Percentiles rank a stretch among this genome's conserved stretches.
These are phyloP conservation scores for Opisthocomus hoazin DNA, from an alignment of 2,113 vertebrate genomes.

Conservation along the genomic window DNA sequence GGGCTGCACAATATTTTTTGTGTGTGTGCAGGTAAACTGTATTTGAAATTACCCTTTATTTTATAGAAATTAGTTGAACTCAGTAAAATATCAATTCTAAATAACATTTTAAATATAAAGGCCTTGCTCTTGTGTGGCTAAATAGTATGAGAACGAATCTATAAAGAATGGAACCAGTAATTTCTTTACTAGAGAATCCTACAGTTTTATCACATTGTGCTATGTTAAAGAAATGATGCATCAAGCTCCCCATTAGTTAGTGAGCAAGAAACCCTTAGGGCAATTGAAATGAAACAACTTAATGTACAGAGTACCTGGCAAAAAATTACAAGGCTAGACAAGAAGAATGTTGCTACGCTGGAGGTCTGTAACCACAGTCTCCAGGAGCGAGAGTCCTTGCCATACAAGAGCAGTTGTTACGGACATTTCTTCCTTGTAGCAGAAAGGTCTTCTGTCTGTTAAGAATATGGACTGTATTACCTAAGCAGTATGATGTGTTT, in stretches of 20 bases:
- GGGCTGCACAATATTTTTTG: too few species aligned
- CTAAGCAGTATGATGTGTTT: background rate
- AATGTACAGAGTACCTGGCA: conserved; percentile 31
- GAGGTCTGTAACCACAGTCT: conserved; percentile 17
- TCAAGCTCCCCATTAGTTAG: conserved; percentile 51
- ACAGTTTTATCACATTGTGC: conserved; percentile 25
- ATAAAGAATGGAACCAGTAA: conserved; percentile 21
- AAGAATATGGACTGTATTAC: background rate
- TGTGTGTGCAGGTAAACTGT: background rate
- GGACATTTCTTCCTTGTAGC: background rate
- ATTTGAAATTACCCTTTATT: background rate
- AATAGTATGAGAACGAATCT: conserved; percentile 39
- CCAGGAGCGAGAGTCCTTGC: background rate
- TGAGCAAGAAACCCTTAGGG: conserved; percentile 41
- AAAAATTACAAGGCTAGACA: conserved; percentile 36
- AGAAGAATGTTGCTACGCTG: conserved; percentile 3
- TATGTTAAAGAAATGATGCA: conserved; percentile 33
- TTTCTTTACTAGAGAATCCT: conserved; percentile 35
- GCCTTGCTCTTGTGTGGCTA: background rate
- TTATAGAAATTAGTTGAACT: background rate
- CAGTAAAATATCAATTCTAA: background rate
- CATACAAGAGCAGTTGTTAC: background rate
- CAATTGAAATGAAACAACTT: conserved; percentile 46
- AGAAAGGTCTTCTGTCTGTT: background rate
- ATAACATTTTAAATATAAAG: background rate